Evolutionary conservation across 2,888 invertebrate genomes (phyloP).

Genomic region (Cheilosia urbana): DNA sequence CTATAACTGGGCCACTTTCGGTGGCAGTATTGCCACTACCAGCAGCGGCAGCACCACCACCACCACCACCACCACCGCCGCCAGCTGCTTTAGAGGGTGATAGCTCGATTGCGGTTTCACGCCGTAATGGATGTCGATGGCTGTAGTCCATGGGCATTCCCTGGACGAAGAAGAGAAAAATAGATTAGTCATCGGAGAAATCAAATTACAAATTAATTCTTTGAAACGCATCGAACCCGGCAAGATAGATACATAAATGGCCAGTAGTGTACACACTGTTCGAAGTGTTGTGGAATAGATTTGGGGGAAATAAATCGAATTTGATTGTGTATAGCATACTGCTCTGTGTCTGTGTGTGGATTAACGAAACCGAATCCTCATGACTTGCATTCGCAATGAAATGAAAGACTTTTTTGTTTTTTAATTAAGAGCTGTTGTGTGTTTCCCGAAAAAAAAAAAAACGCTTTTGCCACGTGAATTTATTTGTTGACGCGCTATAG

Average conservation of each 20-base stretch:
- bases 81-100: conserved; percentile 82
- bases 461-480: too few relatives aligned
- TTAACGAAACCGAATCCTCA: background rate
- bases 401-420: background rate
- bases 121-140: conserved; percentile 82
- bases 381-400: background rate
- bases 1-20: conserved; percentile 62
- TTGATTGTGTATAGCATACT: too few relatives aligned
- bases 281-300: too few relatives aligned
- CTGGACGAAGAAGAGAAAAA: conserved; percentile 75
- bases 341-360: background rate
- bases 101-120: conserved; percentile 83
- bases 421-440: background rate
- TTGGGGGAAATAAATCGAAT: background rate
- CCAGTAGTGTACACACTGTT: background rate
- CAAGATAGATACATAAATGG: conserved; percentile 1
- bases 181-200: conserved; percentile 45
- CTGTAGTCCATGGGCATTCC: conserved; percentile 81
- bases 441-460: too few relatives aligned
- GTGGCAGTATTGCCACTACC: conserved; percentile 72
- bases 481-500: too few relatives aligned
- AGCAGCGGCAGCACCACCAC: conserved; percentile 77
- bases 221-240: conserved; percentile 30
- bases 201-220: conserved; percentile 43
- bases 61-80: conserved; percentile 77